These are phyloP conservation scores for Tokudaia muenninki DNA, from an alignment of 2,797 vertebrate genomes.

Conservation along the genomic window DNA sequence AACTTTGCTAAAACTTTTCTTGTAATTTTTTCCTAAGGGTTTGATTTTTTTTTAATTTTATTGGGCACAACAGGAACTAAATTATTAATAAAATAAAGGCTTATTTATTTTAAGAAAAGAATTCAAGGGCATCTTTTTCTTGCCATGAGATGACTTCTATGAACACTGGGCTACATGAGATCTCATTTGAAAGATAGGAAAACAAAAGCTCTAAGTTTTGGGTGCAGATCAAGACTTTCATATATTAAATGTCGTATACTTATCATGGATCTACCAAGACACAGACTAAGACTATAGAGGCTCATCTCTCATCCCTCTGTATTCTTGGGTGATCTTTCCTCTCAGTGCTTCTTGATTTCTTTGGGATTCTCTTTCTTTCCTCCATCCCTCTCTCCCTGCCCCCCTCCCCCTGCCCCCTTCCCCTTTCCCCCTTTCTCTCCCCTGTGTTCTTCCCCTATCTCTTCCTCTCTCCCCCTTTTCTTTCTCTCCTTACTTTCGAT, in stretches of 20 bases:
- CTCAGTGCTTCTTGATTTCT: neutral
- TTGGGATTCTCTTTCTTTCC: neutral
- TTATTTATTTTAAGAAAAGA: slow-evolving; percentile 63
- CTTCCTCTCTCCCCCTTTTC: neutral
- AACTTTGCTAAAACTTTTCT: slow-evolving; percentile 76
- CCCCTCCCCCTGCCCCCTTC: no score
- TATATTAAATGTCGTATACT: neutral
- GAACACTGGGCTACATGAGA: neutral
- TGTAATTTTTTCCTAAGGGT: slow-evolving; percentile 85
- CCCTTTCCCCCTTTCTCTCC: no score
- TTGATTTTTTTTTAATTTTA: slow-evolving; percentile 80
- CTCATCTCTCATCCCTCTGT: neutral
- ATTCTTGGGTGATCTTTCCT: neutral
- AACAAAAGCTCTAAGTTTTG: neutral
- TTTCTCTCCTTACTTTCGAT: neutral
- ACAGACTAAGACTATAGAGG: neutral
- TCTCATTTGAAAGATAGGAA: neutral
- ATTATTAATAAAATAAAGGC: slow-evolving; percentile 69
- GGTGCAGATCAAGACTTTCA: neutral
- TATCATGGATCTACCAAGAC: neutral
- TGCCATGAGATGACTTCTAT: neutral
- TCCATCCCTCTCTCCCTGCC: no score
- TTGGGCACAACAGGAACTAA: slow-evolving; percentile 84
- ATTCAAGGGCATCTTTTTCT: neutral
- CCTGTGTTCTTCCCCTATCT: neutral